phyloP scores from a whole-genome alignment of 2,797 vertebrate species.

The Microchirus variegatus region DNA sequence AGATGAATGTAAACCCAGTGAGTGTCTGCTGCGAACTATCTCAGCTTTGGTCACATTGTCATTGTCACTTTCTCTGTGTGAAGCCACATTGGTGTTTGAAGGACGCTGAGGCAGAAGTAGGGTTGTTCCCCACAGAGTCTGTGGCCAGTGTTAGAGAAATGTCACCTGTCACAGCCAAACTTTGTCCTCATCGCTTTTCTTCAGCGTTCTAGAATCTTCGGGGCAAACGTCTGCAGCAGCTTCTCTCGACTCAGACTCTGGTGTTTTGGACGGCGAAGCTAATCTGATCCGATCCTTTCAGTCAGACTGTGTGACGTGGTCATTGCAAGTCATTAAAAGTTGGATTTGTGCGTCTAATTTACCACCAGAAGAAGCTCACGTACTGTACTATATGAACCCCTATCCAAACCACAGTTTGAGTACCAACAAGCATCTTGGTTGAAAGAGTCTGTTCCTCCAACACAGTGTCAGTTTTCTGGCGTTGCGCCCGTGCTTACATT shows the following conservation, averaged over 20 bases:
- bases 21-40: not conserved
- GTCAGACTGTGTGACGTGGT: no score
- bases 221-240: conserved; percentile 1
- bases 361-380: no score
- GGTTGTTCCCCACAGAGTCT: conserved; percentile 13
- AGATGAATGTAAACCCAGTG: no score
- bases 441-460: not conserved
- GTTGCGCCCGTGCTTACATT: conserved; percentile 20
- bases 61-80: conserved; percentile 5
- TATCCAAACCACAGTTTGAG: no score
- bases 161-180: conserved; percentile 45
- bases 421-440: no score
- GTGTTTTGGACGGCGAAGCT: no score
- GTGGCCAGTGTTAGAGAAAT: conserved; percentile 20
- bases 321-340: no score
- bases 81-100: conserved; percentile 9
- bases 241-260: no score
- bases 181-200: conserved; percentile 18
- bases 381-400: no score
- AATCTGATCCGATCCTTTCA: no score
- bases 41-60: not conserved
- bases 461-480: not conserved
- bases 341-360: no score
- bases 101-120: conserved; percentile 19
- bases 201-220: conserved; percentile 10